Evolutionary conservation across 2,797 vertebrate genomes (phyloP), one percentile per base, ranked within the genome.

Genomic region (Megalops cyprinoides): DNA sequence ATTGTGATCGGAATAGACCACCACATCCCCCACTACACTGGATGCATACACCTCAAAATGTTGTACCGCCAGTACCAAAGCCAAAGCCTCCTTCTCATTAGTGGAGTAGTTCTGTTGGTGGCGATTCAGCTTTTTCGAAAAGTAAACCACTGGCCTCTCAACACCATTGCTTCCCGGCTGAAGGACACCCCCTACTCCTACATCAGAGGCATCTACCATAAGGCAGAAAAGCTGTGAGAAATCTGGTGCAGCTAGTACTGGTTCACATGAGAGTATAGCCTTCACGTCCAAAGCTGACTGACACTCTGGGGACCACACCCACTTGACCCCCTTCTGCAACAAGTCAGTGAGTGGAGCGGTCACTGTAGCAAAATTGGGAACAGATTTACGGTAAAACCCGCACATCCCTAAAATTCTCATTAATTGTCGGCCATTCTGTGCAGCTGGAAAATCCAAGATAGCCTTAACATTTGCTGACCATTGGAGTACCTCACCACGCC

Each of bases 1-100:
- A 31, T 37, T 71, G 10, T 42, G 67, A 39, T 37, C 67, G 14
- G 28, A 37, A n/a, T n/a, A n/a, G n/a, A n/a, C n/a, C n/a, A n/a
- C n/a, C n/a, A n/a, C n/a, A n/a, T n/a, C n/a, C n/a, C n/a, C n/a
- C n/a, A n/a, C n/a, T n/a, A n/a, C n/a, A n/a, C n/a, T n/a, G n/a
- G 39, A 20, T 31, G 71, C 67, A 39, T 39, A 37, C 31, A 71
- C 67, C 34, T 71, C 67, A 71, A 71, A 71, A 18, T 71, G 67
- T 31, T 71, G 67, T 0, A 71, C 6, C 1, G 31, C 67, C 39
- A 71, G 4, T 37, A 71, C 18, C 37, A 71, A 18, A 5, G 67
- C 28, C 39, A 34, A 34, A 37, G 28, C 28, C 34, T 71, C 67
- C 39, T 39, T 71, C 23, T 71, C 67, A 8, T 71, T 39, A 1